phyloP scores from a whole-genome alignment of 2,888 invertebrate species.

The Tinea semifulvella region DNA sequence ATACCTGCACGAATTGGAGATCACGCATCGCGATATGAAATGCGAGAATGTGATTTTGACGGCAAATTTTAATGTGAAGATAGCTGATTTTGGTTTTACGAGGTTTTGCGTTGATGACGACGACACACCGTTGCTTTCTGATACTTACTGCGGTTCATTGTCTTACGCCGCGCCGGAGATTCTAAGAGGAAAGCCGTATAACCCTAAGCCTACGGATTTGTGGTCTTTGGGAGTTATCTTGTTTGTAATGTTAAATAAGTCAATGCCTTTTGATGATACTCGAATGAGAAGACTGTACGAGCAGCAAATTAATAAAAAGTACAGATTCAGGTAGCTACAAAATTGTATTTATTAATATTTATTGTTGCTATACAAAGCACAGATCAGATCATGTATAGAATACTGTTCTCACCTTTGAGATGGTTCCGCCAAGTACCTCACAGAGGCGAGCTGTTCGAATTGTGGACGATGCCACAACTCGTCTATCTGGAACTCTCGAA shows the following conservation, averaged over 20 bases:
- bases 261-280: slow-evolving; percentile 85
- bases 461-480: too few species aligned
- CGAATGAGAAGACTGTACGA: slow-evolving; percentile 77
- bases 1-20: slow-evolving; percentile 77
- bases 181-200: slow-evolving; percentile 76
- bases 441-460: too few species aligned
- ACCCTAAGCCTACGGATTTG: slow-evolving; percentile 77
- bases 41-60: slow-evolving; percentile 83
- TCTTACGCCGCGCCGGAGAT: slow-evolving; percentile 91
- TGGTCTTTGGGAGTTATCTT: slow-evolving; percentile 85
- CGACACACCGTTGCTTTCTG: slow-evolving; percentile 64
- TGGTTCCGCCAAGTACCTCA: too few species aligned
- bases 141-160: slow-evolving; percentile 86
- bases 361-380: too few species aligned
- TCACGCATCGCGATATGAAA: slow-evolving; percentile 83
- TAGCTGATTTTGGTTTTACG: slow-evolving; percentile 86
- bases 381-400: too few species aligned
- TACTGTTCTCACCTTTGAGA: too few species aligned
- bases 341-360: too few species aligned
- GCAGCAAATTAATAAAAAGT: slow-evolving; percentile 68
- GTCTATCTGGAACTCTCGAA: too few species aligned
- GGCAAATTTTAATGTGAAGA: slow-evolving; percentile 77
- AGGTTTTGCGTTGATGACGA: slow-evolving; percentile 47
- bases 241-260: slow-evolving; percentile 84
- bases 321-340: too few species aligned